Evolutionary conservation across 2,888 invertebrate species (phyloP), one percentile per base, ranked within the genome.

Genomic region (Diplazon laetatorius): DNA sequence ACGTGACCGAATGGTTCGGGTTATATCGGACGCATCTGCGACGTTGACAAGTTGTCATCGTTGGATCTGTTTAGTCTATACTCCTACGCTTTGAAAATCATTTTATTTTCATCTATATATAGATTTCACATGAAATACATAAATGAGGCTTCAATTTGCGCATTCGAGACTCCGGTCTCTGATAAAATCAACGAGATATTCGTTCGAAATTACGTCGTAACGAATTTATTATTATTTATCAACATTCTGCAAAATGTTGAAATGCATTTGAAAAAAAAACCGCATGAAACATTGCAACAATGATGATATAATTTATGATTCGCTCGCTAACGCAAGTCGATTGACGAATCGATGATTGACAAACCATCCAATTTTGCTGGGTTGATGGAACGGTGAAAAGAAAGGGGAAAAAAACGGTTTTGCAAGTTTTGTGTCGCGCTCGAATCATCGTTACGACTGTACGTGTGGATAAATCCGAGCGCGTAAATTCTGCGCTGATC

Each of bases 1-100:
- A 68, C 66, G 66, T 55, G 66, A 68, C 55, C 55, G 37, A 68
- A 68, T 39, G 12, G 37, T 37, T 22, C 20, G 12, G 42, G 55
- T 22, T 39, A 39, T 44, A 44, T 44, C 6, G n/a, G 1, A 44
- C 14, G 66, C 42, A 14, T 55, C 22, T n/a, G n/a, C n/a, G n/a
- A n/a, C n/a, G n/a, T n/a, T 16, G 52, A 20, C 20, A 42, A 60
- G n/a, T 39, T 44, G 9, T 42, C 35, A 5, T 50, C 25, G 12
- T n/a, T n/a, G n/a, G n/a, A n/a, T n/a, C n/a, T n/a, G n/a, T n/a
- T n/a, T n/a, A n/a, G n/a, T n/a, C n/a, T n/a, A 20, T 22, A 22
- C 22, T 39, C 1, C 12, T 37, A 39, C 59, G 16, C n/a, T 59
- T 39, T 2, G 20, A n/a, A n/a, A n/a, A n/a, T n/a, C n/a, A n/a